phyloP scores from a whole-genome alignment of 2,113 vertebrate species.

The Haplochromis burtoni region DNA sequence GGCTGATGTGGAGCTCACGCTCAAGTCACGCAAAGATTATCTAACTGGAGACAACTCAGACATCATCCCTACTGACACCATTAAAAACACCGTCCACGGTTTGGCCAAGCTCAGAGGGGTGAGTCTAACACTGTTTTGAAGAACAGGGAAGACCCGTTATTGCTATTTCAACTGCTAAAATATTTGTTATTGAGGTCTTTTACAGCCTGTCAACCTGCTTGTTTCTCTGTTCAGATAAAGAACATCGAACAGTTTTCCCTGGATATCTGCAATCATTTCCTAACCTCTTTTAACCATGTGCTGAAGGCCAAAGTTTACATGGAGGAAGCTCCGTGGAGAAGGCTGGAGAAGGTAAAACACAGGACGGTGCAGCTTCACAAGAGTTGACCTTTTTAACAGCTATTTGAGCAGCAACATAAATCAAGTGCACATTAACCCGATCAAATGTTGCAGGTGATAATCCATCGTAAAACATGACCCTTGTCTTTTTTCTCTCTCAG shows the following conservation, averaged over 20 bases:
- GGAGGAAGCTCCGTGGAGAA: constrained; percentile 82
- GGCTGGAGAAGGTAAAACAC: constrained; percentile 76
- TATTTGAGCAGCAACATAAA: not conserved
- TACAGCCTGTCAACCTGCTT: not conserved
- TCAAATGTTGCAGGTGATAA: not conserved
- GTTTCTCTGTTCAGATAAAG: constrained; percentile 62
- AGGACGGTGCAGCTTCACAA: not conserved
- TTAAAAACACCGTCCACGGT: constrained; percentile 90
- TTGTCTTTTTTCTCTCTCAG: constrained; percentile 47
- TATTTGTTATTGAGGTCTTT: not conserved
- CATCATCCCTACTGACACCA: constrained; percentile 94
- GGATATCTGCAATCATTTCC: constrained; percentile 81
- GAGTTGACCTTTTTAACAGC: not conserved
- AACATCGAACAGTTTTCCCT: constrained; percentile 82
- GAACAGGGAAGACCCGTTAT: not conserved
- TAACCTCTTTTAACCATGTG: constrained; percentile 82
- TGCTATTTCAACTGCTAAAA: not conserved
- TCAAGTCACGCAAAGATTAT: constrained; percentile 83
- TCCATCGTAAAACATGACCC: not conserved
- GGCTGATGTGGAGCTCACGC: constrained; percentile 80
- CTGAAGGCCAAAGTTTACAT: constrained; percentile 72
- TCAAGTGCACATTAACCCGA: not conserved
- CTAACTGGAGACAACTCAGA: constrained; percentile 82
- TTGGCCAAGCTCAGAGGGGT: constrained; percentile 90
- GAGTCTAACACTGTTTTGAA: constrained; percentile 27